Base-by-base conservation (phyloP, 2,113 vertebrate species). In the Misgurnus mizolepis region DNA sequence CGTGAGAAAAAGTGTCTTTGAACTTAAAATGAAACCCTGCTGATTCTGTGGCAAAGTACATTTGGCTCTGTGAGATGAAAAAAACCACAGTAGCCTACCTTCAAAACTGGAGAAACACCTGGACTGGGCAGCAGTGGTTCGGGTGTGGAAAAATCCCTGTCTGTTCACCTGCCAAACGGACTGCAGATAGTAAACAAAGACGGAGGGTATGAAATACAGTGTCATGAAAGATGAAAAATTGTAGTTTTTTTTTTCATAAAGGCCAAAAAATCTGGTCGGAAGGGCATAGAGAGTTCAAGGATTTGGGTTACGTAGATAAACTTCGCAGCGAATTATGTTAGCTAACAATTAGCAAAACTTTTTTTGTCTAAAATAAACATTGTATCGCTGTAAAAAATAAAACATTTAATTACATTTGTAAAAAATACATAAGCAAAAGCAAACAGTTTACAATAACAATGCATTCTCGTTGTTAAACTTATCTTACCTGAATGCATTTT, bases 81-180 rank as follows among this genome's bases (percentile, higher is more conserved):
- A 39, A 15, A 56, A 61, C 40, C 41, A 74, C 56, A 56, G 22
- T 22, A 22, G 8, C 12, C 12, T 15, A 5, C 12, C 15, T 53
- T 53, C 12, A 12, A 14, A 53, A 1, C 50, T 17, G 4, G 12
- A 47, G 67, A 39, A 41, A 74, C 71, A 74, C 60, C 71, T 74
- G 40, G 56, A 61, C n/a, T 61, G 71, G 41, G 12, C 40, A 61
- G 53, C 53, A 58, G 55, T 34, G 41, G 17, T 15, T 58, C 50
- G 7, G 34, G 69, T n/a, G 34, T 72, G 53, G 18, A 74, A 61
- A 22, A 60, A 74, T 61, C 27, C 71, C 61, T 45, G 56, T 61
- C 71, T 47, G 56, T 61, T 74, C 17, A 43, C 12, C 41, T 58
- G 18, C 65, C 39, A 56, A 43, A 18, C 10, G 0, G 34, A 34